phyloP scores from a whole-genome alignment of 2,888 invertebrate genomes.

The Trichogramma dendrolimi region DNA sequence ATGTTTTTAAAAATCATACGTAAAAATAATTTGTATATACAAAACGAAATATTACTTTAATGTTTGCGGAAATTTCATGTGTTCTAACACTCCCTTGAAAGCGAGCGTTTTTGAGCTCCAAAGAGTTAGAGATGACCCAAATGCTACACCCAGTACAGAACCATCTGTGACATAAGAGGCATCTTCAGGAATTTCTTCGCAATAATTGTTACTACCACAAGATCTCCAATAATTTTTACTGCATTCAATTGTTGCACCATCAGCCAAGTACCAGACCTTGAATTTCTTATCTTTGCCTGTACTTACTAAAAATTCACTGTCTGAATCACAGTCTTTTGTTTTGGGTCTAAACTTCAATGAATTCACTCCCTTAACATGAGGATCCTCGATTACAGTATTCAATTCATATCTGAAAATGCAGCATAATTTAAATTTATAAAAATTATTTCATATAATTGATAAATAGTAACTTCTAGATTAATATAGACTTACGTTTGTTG shows the following conservation, averaged over 20 bases:
- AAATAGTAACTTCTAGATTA: constrained; percentile 1
- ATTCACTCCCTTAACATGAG: constrained; percentile 63
- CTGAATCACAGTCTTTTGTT: constrained; percentile 27
- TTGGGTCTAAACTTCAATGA: constrained; percentile 61
- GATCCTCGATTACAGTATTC: constrained; percentile 70
- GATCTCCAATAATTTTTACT: constrained; percentile 46
- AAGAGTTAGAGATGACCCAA: constrained; percentile 63
- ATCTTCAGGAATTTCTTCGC: constrained; percentile 55
- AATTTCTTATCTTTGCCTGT: constrained; percentile 66
- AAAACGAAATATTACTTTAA: constrained; percentile 45
- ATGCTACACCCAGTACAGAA: constrained; percentile 70
- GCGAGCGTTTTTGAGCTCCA: constrained; percentile 63
- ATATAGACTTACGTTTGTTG: constrained; percentile 58
- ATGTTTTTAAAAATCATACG: neutral
- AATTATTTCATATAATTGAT: constrained; percentile 11
- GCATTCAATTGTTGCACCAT: constrained; percentile 55
- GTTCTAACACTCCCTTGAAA: constrained; percentile 58
- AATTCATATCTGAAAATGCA: constrained; percentile 53
- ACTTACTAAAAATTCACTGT: constrained; percentile 60
- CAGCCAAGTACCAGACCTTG: constrained; percentile 66
- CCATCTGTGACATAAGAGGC: constrained; percentile 71
- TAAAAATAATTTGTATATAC: constrained; percentile 1
- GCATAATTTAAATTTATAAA: constrained; percentile 47
- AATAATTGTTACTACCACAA: neutral
- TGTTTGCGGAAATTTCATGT: constrained; percentile 47